phyloP scores from a whole-genome alignment of 1,140 invertebrate species.

The Apis dorsata region DNA sequence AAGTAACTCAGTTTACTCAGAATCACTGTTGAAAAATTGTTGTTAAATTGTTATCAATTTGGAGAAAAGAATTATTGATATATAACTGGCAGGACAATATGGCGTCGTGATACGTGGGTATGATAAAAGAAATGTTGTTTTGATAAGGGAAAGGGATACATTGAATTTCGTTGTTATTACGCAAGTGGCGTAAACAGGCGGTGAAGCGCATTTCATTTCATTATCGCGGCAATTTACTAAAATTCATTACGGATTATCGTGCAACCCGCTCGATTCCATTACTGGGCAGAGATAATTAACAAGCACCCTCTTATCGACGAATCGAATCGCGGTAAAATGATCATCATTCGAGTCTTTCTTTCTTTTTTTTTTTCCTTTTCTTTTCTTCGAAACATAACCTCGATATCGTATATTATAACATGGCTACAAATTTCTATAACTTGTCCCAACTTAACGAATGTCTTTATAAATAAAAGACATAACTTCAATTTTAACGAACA shows the following conservation, averaged over 20 bases:
- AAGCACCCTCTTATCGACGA: slow-evolving; percentile 15
- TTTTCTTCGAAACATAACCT: neutral
- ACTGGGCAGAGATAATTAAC: neutral
- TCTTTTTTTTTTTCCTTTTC: too few relatives aligned
- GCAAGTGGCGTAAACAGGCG: neutral
- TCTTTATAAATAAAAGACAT: neutral
- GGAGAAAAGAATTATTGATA: too few relatives aligned
- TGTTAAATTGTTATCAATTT: too few relatives aligned
- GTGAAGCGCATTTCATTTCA: slow-evolving; percentile 11
- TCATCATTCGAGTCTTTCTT: neutral
- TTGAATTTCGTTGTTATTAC: neutral
- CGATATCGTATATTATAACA: neutral
- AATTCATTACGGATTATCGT: slow-evolving; percentile 35
- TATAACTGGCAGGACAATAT: neutral
- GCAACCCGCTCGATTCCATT: slow-evolving; percentile 22
- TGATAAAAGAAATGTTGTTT: neutral
- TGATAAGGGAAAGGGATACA: neutral
- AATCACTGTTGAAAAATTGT: too few relatives aligned
- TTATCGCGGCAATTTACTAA: slow-evolving; percentile 26
- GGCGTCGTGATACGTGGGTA: too few relatives aligned
- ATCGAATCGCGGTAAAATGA: neutral
- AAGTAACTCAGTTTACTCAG: too few relatives aligned
- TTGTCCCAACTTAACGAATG: too few relatives aligned
- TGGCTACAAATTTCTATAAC: too few relatives aligned
- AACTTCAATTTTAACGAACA: neutral